Percentiles rank a stretch among this genome's conserved stretches.
phyloP scores from a whole-genome alignment of 2,797 vertebrate genomes.

The Molossus molossus region DNA sequence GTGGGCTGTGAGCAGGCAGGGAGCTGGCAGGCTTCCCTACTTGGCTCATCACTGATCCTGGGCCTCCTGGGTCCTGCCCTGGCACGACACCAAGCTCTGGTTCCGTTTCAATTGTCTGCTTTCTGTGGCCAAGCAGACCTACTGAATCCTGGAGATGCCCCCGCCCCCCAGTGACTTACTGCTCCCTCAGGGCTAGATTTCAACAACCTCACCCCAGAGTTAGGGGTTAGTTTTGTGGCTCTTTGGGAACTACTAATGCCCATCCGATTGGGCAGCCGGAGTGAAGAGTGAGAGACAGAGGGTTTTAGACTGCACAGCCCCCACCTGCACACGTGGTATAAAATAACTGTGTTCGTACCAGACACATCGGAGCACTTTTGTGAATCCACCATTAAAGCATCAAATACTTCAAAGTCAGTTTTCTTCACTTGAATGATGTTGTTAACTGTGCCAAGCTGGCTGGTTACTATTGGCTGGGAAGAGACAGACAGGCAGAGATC shows the following conservation, averaged over 20 bases:
- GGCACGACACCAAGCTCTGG: background rate
- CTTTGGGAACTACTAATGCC: background rate
- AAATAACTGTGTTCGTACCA: constrained; percentile 90
- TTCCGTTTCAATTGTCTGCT: background rate
- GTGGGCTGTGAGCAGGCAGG: background rate
- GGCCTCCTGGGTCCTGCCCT: background rate
- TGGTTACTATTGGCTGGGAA: constrained; percentile 94
- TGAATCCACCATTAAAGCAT: constrained; percentile 97
- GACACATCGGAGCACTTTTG: constrained; percentile 95
- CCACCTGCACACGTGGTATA: constrained; percentile 45
- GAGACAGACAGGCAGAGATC: constrained; percentile 81
- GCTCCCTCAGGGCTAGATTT: background rate
- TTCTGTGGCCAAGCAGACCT: background rate
- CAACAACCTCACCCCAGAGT: constrained; percentile 12
- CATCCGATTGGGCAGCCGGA: background rate
- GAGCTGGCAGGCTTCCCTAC: constrained; percentile 6
- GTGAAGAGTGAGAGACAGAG: background rate
- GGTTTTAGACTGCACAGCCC: background rate
- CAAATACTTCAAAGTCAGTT: constrained; percentile 98
- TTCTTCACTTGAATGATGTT: constrained; percentile 97
- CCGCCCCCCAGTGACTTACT: background rate
- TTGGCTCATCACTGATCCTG: background rate
- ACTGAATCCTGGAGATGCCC: background rate
- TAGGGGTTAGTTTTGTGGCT: background rate
- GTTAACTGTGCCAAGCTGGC: constrained; percentile 96